Conservation (phyloP, 1,140 invertebrate species). For the Linepithema humile region DNA sequence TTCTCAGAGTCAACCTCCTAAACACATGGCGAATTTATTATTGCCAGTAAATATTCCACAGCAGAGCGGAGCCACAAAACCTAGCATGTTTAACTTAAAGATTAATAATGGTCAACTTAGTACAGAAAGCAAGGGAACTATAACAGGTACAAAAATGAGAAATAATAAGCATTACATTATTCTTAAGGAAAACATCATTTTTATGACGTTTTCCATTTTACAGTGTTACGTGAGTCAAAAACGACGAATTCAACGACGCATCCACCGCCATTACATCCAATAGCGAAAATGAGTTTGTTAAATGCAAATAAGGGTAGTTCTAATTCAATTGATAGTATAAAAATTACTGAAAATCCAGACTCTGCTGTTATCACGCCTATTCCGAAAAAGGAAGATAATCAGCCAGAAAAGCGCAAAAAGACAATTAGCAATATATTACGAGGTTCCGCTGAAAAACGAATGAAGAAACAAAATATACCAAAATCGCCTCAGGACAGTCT, state of each 20-base stretch:
- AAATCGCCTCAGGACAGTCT: constrained; percentile 78
- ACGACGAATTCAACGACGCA: constrained; percentile 78
- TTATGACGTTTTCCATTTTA: constrained; percentile 61
- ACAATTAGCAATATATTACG: constrained; percentile 82
- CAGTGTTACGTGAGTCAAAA: constrained; percentile 82
- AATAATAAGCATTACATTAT: constrained; percentile 24
- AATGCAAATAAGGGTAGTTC: constrained; percentile 73
- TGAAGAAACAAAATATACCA: constrained; percentile 78
- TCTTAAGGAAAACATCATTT: background rate
- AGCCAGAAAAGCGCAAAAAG: constrained; percentile 81
- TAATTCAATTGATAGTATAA: constrained; percentile 80
- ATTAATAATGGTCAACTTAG: constrained; percentile 85
- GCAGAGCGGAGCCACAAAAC: constrained; percentile 77
- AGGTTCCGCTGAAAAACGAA: constrained; percentile 77
- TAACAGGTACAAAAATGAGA: constrained; percentile 79
- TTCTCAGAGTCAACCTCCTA: constrained; percentile 78
- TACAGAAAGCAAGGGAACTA: constrained; percentile 82
- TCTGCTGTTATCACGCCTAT: constrained; percentile 82
- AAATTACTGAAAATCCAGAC: constrained; percentile 83
- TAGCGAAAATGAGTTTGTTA: constrained; percentile 81
- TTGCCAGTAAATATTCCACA: constrained; percentile 83
- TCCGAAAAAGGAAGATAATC: constrained; percentile 79
- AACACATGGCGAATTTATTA: constrained; percentile 83
- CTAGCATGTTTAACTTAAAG: constrained; percentile 85
- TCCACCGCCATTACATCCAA: constrained; percentile 82